Base-by-base conservation (phyloP, 2,888 invertebrate species). In the Lasioglossum calceatum region DNA sequence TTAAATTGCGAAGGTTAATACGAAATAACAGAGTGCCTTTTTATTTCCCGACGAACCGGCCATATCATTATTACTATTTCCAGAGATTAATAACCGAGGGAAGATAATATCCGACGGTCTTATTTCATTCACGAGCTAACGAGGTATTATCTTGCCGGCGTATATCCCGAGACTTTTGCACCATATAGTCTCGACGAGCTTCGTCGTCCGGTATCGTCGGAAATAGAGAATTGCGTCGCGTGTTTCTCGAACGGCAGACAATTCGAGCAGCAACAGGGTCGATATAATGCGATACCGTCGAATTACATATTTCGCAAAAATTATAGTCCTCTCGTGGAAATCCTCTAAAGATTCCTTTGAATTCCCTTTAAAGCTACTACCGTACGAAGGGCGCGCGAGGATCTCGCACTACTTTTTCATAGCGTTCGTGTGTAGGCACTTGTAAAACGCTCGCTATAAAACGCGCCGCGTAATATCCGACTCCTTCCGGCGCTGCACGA, bases 361-460 rank as follows among this genome's bases (percentile, higher is more conserved):
- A 19, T 50, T 44, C 61, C 36, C 80, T 80, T 84, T 80, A 47
- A 74, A 67, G 64, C 44, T 19, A 36, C 75, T 39, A 50, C 70
- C 58, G 64, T 23, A 2, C 47, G 71, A 77, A 47, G 50, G 42
- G 70, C 36, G n/a, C 74, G 19, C 64, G 64, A 23, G 70, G n/a
- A 72, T 86, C 81, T 79, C 74, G 79, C 50, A 82, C 76, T 77
- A 81, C 81, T 81, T 86, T 86, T 86, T 86, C 81, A 67, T 58
- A 58, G 54, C 36, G 71, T 50, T 70, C 75, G 4, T n/a, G 44
- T 32, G 44, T 16, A 61, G 64, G 74, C 64, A 77, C 75, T 79
- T 86, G 86, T 77, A 79, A 86, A 86, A 79, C n/a, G 70, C 72
- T 16, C 61, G 70, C 61, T 44, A 72, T 54, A 75, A 85, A 86